Evolutionary conservation across 2,797 vertebrate species (phyloP).

Genomic region (Semotilus atromaculatus): DNA sequence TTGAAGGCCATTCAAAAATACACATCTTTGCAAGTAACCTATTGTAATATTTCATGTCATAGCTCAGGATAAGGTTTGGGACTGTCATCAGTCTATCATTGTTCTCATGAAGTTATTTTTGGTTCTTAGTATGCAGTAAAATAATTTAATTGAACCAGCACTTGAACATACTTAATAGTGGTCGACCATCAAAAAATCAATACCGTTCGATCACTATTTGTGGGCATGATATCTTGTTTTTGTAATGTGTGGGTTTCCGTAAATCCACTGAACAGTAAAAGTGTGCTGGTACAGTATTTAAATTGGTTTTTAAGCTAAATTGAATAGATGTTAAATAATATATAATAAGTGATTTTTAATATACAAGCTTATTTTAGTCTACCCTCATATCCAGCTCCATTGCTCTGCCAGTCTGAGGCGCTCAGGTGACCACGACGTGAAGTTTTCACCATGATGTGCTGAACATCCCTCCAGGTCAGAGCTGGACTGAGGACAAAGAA

Average conservation of each 20-base stretch:
- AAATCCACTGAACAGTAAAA: neutral
- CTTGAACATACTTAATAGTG: neutral
- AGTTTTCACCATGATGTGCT: constrained; percentile 94
- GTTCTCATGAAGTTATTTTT: neutral
- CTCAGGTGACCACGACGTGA: constrained; percentile 87
- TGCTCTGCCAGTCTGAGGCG: constrained; percentile 91
- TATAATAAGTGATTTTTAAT: neutral
- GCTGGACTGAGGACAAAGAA: constrained; percentile 76
- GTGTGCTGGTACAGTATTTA: neutral
- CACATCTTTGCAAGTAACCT: neutral
- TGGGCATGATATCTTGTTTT: too few relatives aligned
- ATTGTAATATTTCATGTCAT: neutral
- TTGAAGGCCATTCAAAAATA: neutral
- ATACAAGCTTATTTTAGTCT: constrained; percentile 10
- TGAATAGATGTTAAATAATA: neutral
- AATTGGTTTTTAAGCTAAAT: neutral
- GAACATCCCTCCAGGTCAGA: constrained; percentile 96
- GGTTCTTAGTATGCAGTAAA: neutral
- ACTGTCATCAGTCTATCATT: neutral
- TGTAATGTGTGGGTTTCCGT: too few relatives aligned
- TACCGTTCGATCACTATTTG: neutral
- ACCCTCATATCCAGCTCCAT: constrained; percentile 94
- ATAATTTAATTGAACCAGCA: neutral
- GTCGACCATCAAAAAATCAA: too few relatives aligned
- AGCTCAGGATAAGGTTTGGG: neutral